Conservation (phyloP, 2,797 vertebrate genomes). For the Lutjanus argentimaculatus region DNA sequence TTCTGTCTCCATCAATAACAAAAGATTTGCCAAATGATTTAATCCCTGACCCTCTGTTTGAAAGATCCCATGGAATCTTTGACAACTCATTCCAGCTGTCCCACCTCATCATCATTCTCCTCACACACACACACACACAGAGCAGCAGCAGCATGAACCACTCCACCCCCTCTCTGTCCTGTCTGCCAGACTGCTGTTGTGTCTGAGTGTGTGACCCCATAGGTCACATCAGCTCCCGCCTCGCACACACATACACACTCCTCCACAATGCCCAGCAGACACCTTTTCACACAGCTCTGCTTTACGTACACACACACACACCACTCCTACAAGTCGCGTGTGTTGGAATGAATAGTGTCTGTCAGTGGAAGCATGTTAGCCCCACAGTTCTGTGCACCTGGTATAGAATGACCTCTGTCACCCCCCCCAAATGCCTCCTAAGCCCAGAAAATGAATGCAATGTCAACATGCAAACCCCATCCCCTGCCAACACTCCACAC, state of each 20-base stretch:
- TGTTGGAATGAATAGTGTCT: slow-evolving; percentile 70
- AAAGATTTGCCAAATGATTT: slow-evolving; percentile 78
- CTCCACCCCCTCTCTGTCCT: slow-evolving; percentile 50
- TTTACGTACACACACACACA: slow-evolving; percentile 26
- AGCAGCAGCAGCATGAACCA: slow-evolving; percentile 28
- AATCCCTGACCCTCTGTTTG: slow-evolving; percentile 73
- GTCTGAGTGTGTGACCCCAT: slow-evolving; percentile 81
- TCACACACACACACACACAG: slow-evolving; percentile 62
- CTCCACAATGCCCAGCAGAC: slow-evolving; percentile 61
- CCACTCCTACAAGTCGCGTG: slow-evolving; percentile 52
- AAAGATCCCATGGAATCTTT: slow-evolving; percentile 79
- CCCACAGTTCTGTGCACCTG: slow-evolving; percentile 63
- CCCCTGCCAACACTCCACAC: slow-evolving; percentile 56
- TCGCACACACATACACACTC: slow-evolving; percentile 65
- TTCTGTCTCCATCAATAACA: slow-evolving; percentile 71
- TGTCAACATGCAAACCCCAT: slow-evolving; percentile 53
- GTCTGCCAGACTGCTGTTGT: slow-evolving; percentile 85
- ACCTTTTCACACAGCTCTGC: slow-evolving; percentile 53
- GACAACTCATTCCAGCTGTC: slow-evolving; percentile 81
- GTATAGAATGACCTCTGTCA: slow-evolving; percentile 48
- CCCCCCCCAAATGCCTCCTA: slow-evolving; percentile 34
- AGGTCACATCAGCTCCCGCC: slow-evolving; percentile 73
- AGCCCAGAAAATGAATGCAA: slow-evolving; percentile 53
- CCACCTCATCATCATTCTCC: slow-evolving; percentile 79
- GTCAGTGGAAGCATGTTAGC: slow-evolving; percentile 58